Evolutionary conservation across 2,113 vertebrate genomes (phyloP), one percentile per base, ranked within the genome.

Genomic region (Eleginops maclovinus): DNA sequence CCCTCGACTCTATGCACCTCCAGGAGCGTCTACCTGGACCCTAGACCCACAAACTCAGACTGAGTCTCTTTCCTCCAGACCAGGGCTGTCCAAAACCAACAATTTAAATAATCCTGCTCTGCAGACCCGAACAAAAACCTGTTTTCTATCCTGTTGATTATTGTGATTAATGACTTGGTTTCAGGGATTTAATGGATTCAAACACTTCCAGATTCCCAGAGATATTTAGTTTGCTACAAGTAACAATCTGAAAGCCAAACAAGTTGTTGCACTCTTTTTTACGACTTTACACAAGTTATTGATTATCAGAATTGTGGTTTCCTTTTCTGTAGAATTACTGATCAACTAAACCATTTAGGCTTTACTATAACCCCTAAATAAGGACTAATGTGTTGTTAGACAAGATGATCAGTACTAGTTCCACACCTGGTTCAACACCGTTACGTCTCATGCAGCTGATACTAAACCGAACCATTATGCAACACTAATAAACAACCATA

Each of bases 401-500:
- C 4, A 24, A 53, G 14, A 55, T 56, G 46, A 72, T 41, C 28
- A 43, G 15, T 1, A 24, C 21, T 2, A 1, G 28, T 28, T 31
- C 19, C 14, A 28, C 24, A 40, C 4, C 5, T 22, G 10, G 19
- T 53, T 44, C 15, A 59, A 60, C 11, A 16, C 16, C 0, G n/a
- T 54, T 46, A 60, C n/a, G 9, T 51, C 54, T 49, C 21, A 41
- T 9, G 8, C 46, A 28, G 43, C 19, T 62, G 43, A 77, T 58
- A 67, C 85, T 31, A 46, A 75, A 13, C 61, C 71, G 15, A 51
- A 16, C 36, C 1, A 46, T 77, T 75, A 67, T 1, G 58, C 49
- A 58, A 69, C 50, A 77, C 49, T 77, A 69, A 77, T 56, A 64
- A 80, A 83, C 73, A 86, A 72, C 21, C 56, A 41, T 77, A 50